phyloP scores from a whole-genome alignment of 2,888 invertebrate genomes.

The Tetragnatha montana region DNA sequence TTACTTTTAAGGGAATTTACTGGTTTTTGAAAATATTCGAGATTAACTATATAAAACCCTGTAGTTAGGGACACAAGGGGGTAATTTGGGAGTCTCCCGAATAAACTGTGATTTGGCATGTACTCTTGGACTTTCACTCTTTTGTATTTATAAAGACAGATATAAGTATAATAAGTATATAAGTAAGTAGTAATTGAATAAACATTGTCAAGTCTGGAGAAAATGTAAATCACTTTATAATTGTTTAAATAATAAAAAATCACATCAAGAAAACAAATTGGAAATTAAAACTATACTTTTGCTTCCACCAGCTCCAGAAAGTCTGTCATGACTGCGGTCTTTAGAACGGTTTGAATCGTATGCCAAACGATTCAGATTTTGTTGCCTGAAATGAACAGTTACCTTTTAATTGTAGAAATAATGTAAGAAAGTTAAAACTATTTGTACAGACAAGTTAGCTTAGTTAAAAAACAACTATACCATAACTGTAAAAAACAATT shows the following conservation, averaged over 20 bases:
- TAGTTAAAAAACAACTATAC: not conserved
- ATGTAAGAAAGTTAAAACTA: not conserved
- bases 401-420: not conserved
- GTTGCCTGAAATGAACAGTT: slow-evolving; percentile 69
- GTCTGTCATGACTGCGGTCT: slow-evolving; percentile 72
- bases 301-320: slow-evolving; percentile 63
- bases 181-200: not conserved
- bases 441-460: not conserved
- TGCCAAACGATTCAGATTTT: slow-evolving; percentile 65
- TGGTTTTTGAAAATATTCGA: too few relatives aligned
- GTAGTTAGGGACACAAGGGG: too few relatives aligned
- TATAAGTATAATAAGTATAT: too few relatives aligned
- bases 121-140: too few relatives aligned
- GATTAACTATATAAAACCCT: too few relatives aligned
- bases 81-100: too few relatives aligned
- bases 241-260: not conserved
- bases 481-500: not conserved
- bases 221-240: not conserved
- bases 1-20: too few relatives aligned
- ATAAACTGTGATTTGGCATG: too few relatives aligned
- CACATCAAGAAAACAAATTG: too few relatives aligned
- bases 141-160: too few relatives aligned
- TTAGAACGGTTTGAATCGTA: slow-evolving; percentile 71
- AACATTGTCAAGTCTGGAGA: not conserved
- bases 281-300: slow-evolving; percentile 63